Evolutionary conservation across 2,797 vertebrate species (phyloP), one percentile per base, ranked within the genome.

Genomic region (Sternotherus odoratus): DNA sequence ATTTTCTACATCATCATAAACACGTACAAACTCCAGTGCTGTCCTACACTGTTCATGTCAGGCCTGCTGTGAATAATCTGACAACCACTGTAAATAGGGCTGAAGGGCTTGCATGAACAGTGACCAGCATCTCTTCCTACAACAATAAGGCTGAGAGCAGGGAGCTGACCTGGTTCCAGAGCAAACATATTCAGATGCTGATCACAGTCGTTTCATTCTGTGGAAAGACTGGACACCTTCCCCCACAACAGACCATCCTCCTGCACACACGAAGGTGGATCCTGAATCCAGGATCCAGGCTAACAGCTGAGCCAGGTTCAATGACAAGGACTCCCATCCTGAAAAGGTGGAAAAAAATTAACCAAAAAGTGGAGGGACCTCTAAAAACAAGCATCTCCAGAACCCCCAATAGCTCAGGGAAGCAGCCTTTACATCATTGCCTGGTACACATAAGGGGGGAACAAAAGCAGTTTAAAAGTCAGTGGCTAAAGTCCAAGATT

Each of bases 191-290:
- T 69, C 60, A 82, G 30, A 39, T 66, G 36, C 60, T 8, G 33
- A 28, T 48, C 60, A 13, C 19, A 48, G 9, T 12, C 10, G 46
- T 48, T 48, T 48, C 46, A 48, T 48, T 9, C 46, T 10, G 46
- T 48, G 46, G 46, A 48, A 48, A 48, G 9, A 48, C 46, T 48
- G 46, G 78, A 33, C 2, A 12, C 30, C 46, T 77, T 21, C 3
- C 46, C 46, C 60, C 83, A 43, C 8, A 8, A 54, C 6, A 57
- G 16, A 9, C 57, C 12, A 46, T 74, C 12, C 39, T 74, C 36
- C 21, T 74, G 36, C 21, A 24, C 9, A 2, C 0, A 0, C 3
- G 23, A 82, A 92, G 49, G 5, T 77, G 39, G 2, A 26, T 8
- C 28, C n/a, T 80, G 9, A 4, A 86, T 74, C 54, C 51, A 51